These are phyloP conservation scores for Chorisops tibialis DNA, from an alignment of 2,888 invertebrate genomes.

Conservation along the genomic window DNA sequence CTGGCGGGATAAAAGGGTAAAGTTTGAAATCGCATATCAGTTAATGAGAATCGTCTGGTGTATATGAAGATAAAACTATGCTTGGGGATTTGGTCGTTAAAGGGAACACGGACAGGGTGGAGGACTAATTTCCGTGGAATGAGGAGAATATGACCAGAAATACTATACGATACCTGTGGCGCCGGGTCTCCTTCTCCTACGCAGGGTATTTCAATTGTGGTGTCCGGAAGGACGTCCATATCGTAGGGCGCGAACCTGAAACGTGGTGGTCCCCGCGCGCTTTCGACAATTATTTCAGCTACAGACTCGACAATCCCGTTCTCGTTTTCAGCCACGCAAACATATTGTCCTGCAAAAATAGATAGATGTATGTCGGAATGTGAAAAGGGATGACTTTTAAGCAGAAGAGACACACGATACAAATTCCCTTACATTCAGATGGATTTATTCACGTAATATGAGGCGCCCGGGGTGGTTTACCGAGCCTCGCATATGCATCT, in stretches of 20 bases:
- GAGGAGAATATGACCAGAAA: not conserved
- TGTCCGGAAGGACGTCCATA: slow-evolving; percentile 69
- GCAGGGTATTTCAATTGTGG: slow-evolving; percentile 79
- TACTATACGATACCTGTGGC: slow-evolving; percentile 53
- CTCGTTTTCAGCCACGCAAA: slow-evolving; percentile 64
- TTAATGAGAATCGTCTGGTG: slow-evolving; percentile 24
- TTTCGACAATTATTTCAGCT: slow-evolving; percentile 61
- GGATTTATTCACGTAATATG: not conserved
- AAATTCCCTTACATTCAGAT: not conserved
- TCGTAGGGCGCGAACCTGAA: slow-evolving; percentile 71
- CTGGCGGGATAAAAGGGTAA: slow-evolving; percentile 36
- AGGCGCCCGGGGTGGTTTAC: no score
- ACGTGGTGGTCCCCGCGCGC: slow-evolving; percentile 58
- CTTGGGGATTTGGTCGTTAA: not conserved
- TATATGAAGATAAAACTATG: not conserved
- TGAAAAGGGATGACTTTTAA: not conserved
- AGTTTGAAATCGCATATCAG: slow-evolving; percentile 13
- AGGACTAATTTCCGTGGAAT: slow-evolving; percentile 3
- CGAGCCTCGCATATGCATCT: no score
- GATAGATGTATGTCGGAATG: not conserved
- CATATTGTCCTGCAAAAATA: slow-evolving; percentile 44
- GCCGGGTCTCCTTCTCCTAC: slow-evolving; percentile 74
- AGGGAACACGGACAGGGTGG: not conserved
- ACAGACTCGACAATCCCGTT: slow-evolving; percentile 69
- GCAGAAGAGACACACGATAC: not conserved